Percentiles rank a stretch among this genome's conserved stretches.
phyloP scores from a whole-genome alignment of 2,888 invertebrate genomes.

The Limnephilus lunatus region DNA sequence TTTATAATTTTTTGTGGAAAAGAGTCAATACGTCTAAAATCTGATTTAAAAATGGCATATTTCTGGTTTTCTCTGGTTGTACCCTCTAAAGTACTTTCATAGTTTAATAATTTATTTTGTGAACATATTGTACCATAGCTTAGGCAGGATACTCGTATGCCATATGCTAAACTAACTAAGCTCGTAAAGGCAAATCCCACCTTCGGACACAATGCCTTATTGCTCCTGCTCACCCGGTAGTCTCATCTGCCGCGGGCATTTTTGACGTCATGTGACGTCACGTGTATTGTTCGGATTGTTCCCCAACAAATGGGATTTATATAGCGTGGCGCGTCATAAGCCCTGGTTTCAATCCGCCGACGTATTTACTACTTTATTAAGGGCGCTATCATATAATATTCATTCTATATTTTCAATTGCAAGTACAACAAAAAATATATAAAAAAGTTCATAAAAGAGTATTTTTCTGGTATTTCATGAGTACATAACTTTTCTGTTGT shows the following conservation, averaged over 20 bases:
- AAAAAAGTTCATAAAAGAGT: too few relatives aligned
- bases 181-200: slow-evolving; percentile 18
- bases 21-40: too few relatives aligned
- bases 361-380: not conserved
- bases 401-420: too few relatives aligned
- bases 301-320: not conserved
- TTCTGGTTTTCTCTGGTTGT: too few relatives aligned
- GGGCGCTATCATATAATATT: not conserved
- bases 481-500: too few relatives aligned
- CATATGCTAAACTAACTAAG: not conserved
- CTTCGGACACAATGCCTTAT: slow-evolving; percentile 19
- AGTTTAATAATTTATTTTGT: too few relatives aligned
- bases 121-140: not conserved
- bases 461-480: too few relatives aligned
- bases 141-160: not conserved
- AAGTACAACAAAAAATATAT: too few relatives aligned
- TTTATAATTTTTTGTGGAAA: too few relatives aligned
- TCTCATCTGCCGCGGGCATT: not conserved
- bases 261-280: slow-evolving; percentile 16
- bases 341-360: not conserved
- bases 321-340: not conserved
- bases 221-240: not conserved
- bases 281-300: not conserved
- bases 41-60: too few relatives aligned
- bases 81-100: too few relatives aligned